Evolutionary conservation across 2,113 vertebrate species (phyloP).

Genomic region (Alexandromys fortis): DNA sequence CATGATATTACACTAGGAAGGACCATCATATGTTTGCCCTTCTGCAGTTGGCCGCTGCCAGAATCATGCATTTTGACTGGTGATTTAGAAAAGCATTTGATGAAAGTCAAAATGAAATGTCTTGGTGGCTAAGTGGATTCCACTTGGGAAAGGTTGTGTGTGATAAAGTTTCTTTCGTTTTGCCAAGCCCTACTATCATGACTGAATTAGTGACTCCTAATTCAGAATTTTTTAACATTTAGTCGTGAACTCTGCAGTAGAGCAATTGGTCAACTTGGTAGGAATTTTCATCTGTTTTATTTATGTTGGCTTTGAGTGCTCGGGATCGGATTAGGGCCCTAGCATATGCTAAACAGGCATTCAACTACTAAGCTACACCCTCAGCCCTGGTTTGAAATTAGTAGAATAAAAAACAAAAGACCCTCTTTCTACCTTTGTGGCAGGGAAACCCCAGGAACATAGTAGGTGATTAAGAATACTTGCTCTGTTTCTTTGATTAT

Average conservation of each 20-base stretch:
- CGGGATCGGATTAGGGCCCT: not conserved
- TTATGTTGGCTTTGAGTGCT: not conserved
- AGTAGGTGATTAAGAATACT: slow-evolving; percentile 48
- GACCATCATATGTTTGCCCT: not conserved
- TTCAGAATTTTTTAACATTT: slow-evolving; percentile 56
- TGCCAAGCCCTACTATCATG: slow-evolving; percentile 47
- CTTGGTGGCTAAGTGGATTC: slow-evolving; percentile 23
- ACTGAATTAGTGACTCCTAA: slow-evolving; percentile 59
- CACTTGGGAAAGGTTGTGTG: not conserved
- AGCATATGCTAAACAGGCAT: not conserved
- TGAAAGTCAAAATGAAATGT: slow-evolving; percentile 62
- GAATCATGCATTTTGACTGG: slow-evolving; percentile 40
- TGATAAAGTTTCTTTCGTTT: slow-evolving; percentile 49
- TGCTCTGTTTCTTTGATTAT: slow-evolving; percentile 48
- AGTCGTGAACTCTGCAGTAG: slow-evolving; percentile 43
- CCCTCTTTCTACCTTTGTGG: not conserved
- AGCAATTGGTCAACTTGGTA: slow-evolving; percentile 43
- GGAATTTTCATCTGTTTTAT: slow-evolving; percentile 11
- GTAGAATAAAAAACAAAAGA: not conserved
- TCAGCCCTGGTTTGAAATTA: not conserved
- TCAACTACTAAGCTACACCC: not conserved
- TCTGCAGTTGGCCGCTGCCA: not conserved
- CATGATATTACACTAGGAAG: slow-evolving; percentile 21
- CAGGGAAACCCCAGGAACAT: not conserved
- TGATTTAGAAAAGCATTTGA: not conserved